These are phyloP conservation scores for Vireo altiloquus DNA, from an alignment of 2,113 vertebrate species.

Conservation along the genomic window DNA sequence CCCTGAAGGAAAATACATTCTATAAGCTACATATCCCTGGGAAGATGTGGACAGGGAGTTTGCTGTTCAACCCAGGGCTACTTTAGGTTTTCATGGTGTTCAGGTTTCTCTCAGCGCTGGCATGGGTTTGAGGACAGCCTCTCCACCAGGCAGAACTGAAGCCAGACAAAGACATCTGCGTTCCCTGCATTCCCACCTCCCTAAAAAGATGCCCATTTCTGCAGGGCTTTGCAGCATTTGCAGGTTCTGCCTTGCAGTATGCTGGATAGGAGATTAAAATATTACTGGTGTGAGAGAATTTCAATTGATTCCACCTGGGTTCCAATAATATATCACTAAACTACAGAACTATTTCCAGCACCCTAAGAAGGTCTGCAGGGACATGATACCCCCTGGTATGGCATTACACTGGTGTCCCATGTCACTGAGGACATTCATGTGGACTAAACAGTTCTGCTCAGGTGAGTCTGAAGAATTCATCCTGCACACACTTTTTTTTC, in stretches of 20 bases:
- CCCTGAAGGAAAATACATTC: not conserved
- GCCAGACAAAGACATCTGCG: not conserved
- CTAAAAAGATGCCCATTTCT: not conserved
- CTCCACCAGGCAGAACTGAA: not conserved
- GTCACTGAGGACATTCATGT: not conserved
- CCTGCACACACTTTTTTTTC: not conserved
- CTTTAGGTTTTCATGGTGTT: not conserved
- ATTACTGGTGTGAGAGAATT: not conserved
- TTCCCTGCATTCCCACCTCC: not conserved
- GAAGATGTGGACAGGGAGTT: not conserved
- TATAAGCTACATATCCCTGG: not conserved
- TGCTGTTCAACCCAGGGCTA: not conserved
- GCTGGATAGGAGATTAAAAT: not conserved
- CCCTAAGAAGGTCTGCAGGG: not conserved
- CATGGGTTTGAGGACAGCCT: not conserved
- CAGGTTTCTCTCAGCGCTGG: not conserved
- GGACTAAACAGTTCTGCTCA: not conserved
- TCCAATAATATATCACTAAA: not conserved
- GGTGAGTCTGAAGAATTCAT: constrained; percentile 23
- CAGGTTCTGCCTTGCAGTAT: not conserved
- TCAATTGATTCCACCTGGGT: not conserved
- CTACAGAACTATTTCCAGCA: not conserved
- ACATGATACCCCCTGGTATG: not conserved
- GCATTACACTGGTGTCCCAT: not conserved
- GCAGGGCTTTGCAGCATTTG: not conserved